These are phyloP conservation scores for Clupea harengus DNA, from an alignment of 2,113 vertebrate genomes.

Conservation along the genomic window DNA sequence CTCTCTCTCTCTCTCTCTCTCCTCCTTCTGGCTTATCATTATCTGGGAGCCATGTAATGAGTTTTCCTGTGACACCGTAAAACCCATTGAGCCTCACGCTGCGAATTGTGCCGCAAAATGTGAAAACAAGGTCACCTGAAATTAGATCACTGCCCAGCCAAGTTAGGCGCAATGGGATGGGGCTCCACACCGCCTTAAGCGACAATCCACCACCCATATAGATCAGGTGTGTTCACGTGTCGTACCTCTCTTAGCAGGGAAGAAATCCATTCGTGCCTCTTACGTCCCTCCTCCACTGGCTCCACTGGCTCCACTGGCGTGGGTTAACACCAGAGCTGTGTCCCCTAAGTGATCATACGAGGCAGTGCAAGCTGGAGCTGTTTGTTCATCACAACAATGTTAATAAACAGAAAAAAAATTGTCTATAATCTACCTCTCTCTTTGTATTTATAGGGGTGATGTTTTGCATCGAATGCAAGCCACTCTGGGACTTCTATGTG, in stretches of 20 bases:
- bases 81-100: slow-evolving; percentile 45
- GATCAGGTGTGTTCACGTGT: slow-evolving; percentile 8
- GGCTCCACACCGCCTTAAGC: slow-evolving; percentile 43
- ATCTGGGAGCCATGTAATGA: neutral
- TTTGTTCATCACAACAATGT: neutral
- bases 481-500: neutral
- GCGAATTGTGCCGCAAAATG: slow-evolving; percentile 46
- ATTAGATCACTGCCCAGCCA: slow-evolving; percentile 42
- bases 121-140: slow-evolving; percentile 43
- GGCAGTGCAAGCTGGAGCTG: neutral
- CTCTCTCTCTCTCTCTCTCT: neutral
- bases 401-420: neutral
- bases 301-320: neutral
- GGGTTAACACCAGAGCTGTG: neutral
- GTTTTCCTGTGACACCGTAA: neutral
- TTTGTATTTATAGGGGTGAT: neutral
- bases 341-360: neutral
- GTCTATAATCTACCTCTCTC: neutral
- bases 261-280: neutral
- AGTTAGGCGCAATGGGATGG: neutral
- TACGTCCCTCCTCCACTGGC: neutral
- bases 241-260: neutral
- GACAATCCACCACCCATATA: slow-evolving; percentile 31
- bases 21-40: neutral
- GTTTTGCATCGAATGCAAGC: neutral